Base-by-base conservation (phyloP, 92 coral and sea anemone genomes). In the Nematostella vectensis region DNA sequence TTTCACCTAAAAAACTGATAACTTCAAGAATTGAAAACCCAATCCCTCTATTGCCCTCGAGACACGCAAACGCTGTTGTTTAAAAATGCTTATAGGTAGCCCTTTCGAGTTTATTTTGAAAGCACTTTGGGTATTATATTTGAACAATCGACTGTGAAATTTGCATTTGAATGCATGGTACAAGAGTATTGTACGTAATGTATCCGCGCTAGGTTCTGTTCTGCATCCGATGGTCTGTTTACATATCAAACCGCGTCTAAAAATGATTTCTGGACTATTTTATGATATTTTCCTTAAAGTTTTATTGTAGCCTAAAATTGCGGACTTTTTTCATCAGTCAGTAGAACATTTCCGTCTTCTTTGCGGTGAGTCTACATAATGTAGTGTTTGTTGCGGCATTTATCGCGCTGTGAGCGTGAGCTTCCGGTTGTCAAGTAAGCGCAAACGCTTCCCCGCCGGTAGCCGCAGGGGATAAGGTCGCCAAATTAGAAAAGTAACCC, bases 391-490 rank as follows among this genome's bases (percentile, higher is more conserved):
- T 55, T 42, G 31, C 65, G 3, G 23, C 21, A 54, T 66, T 47
- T 24, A 40, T 24, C 29, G 51, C 61, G 27, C 70, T 51, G 55
- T 55, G 54, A 63, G 54, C 17, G 31, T 15, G 21, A 1, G 44
- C 55, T 66, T 66, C 72, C 72, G 72, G 72, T 47, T 45, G 63
- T 65, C 63, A 66, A 48, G 18, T 31, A 45, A 42, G 17, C 27
- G 51, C 51, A 45, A 45, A 45, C 51, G 51, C 51, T 4, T 45
- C 51, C 51, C 51, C 23, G 23, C 21, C 4, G 51, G 51, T 11
- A 45, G 23, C 51, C 23, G 4, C 9, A 8, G 21, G 51, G 51
- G 51, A 4, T 8, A 17, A 19, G 9, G 4, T 45, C 18, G 51
- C 12, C 12, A 45, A 45, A 45, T 45, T 45, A 45, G 11, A 19